Evolutionary conservation across 2,797 vertebrate species (phyloP), one percentile per base, ranked within the genome.

Genomic region (Peromyscus nudipes): DNA sequence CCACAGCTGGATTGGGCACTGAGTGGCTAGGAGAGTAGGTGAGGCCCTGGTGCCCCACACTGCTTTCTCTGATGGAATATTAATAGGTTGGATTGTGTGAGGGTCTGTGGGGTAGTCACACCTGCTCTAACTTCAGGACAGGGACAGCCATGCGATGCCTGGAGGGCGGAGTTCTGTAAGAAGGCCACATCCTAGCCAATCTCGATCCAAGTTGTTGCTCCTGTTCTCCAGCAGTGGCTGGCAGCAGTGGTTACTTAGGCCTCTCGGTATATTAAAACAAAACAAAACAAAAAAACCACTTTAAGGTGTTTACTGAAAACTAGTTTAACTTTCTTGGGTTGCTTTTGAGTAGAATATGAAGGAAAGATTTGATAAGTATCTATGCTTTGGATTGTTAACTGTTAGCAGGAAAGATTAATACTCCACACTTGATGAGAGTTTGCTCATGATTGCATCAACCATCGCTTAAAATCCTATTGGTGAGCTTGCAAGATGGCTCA

Each of bases 281-380:
- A 31, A 49, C 46, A 49, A 79, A 23, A 87, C 12, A 34, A 85
- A 49, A 49, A 40, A 40, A 40, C 40, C 23, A 46, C 73, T 37
- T 67, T 77, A 21, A 4, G 0, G 0, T 81, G 25, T 93, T 96
- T 65, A 52, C 29, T 3, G 81, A 90, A 75, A 92, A 29, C 37
- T 23, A 83, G 64, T 80, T 94, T 79, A 86, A 79, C 49, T 90
- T 91, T 76, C 84, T 77, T 57, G 65, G 75, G 60, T 55, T 87
- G 23, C 82, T 80, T 82, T 75, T 81, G 82, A 92, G 77, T 71
- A 14, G 16, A 1, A 43, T 49, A 89, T 55, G 82, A 89, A 96
- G 80, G 79, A 55, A 27, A 77, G 23, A 49, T 62, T 83, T 71
- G 49, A 14, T 86, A 31, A 82, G 76, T 86, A 60, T 69, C 8